A percentile compares a stretch with the other conserved stretches of the same genome.
phyloP scores from a whole-genome alignment of 1,140 invertebrate species.

The Asbolus verrucosus region DNA sequence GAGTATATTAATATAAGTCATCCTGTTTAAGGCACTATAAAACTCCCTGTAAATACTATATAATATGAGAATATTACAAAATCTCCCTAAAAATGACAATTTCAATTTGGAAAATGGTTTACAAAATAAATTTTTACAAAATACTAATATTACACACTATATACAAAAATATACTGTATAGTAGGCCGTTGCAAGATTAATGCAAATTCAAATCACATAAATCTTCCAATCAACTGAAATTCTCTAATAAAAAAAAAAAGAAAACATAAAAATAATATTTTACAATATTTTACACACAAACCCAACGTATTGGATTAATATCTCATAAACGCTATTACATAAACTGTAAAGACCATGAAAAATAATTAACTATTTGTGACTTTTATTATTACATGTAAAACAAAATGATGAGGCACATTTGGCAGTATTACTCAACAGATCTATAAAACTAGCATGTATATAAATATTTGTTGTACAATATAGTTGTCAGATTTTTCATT shows the following conservation, averaged over 20 bases:
- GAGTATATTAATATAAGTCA: constrained; percentile 19
- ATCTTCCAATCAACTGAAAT: neutral
- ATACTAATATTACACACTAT: neutral
- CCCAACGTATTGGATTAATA: neutral
- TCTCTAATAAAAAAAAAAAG: neutral
- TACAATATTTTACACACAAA: constrained; percentile 35
- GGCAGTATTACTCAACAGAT: constrained; percentile 33
- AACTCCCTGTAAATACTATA: constrained; percentile 20
- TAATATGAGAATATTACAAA: neutral
- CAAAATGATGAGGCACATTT: constrained; percentile 26
- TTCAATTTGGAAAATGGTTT: neutral
- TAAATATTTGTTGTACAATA: constrained; percentile 23
- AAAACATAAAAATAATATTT: constrained; percentile 28
- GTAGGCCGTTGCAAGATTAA: constrained; percentile 24
- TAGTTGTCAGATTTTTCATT: constrained; percentile 27
- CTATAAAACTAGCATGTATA: constrained; percentile 13
- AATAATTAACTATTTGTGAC: no score
- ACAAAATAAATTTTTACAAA: neutral
- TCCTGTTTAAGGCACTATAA: constrained; percentile 32
- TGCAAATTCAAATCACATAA: constrained; percentile 20
- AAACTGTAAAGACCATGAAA: constrained; percentile 10
- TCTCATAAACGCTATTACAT: neutral
- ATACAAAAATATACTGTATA: neutral
- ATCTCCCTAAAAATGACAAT: constrained; percentile 31
- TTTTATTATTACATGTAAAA: constrained; percentile 1